Percentiles rank a stretch among this genome's conserved stretches.
phyloP scores from a whole-genome alignment of 2,797 vertebrate genomes.

The Nasua narica region DNA sequence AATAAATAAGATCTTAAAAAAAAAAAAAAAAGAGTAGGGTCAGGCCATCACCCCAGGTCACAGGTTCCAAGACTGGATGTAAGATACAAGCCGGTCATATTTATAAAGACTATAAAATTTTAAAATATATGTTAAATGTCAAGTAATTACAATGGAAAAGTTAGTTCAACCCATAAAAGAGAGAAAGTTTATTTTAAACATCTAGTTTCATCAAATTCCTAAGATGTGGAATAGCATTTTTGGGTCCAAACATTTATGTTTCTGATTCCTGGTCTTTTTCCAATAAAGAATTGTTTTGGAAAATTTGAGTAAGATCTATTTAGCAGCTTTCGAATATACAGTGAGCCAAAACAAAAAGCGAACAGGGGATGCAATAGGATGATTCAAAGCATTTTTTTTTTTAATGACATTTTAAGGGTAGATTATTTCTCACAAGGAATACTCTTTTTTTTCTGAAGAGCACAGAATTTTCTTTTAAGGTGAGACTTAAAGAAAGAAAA shows the following conservation, averaged over 20 bases:
- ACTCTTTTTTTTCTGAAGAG: background rate
- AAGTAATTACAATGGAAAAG: background rate
- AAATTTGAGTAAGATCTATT: conserved; percentile 71
- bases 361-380: background rate
- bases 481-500: background rate
- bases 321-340: conserved; percentile 52
- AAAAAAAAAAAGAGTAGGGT: background rate
- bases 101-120: conserved; percentile 11
- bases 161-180: background rate
- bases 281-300: conserved; percentile 70
- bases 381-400: conserved; percentile 53
- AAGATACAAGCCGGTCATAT: background rate
- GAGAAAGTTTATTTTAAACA: conserved; percentile 34
- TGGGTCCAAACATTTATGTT: conserved; percentile 40
- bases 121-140: background rate
- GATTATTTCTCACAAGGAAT: conserved; percentile 31
- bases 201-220: conserved; percentile 40
- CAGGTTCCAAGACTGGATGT: background rate
- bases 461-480: conserved; percentile 20
- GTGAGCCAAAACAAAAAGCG: conserved; percentile 49
- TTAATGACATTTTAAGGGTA: conserved; percentile 44
- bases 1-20: no score
- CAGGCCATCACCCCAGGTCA: background rate
- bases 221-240: conserved; percentile 39
- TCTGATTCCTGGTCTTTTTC: conserved; percentile 55